A percentile compares a stretch with the other conserved stretches of the same genome.
phyloP scores from a whole-genome alignment of 2,113 vertebrate species.

The Mystacornis crossleyi region DNA sequence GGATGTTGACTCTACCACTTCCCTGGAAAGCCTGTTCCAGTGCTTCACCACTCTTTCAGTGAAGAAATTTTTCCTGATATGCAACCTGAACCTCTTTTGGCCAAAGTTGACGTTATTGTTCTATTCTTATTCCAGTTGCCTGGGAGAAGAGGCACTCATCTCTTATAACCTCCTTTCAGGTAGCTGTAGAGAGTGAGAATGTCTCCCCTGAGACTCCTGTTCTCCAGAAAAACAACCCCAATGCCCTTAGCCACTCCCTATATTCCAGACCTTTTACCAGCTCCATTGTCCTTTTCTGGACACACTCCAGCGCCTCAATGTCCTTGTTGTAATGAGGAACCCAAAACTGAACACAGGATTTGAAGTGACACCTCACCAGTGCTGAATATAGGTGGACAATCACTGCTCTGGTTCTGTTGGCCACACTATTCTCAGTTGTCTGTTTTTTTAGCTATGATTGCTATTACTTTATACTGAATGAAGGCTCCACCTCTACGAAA shows the following conservation, averaged over 20 bases:
- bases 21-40: background rate
- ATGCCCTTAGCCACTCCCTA: background rate
- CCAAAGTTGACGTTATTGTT: background rate
- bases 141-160: background rate
- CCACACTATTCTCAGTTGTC: rapidly evolving
- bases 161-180: background rate
- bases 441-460: background rate
- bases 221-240: background rate
- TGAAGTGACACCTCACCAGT: background rate
- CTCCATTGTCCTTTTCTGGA: background rate
- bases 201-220: background rate
- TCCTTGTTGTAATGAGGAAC: background rate
- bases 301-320: background rate
- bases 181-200: background rate
- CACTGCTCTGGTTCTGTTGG: background rate
- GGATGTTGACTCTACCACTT: background rate
- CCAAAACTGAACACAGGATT: background rate
- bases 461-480: background rate
- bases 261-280: background rate
- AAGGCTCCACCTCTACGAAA: rapidly evolving
- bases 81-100: background rate
- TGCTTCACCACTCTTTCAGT: background rate
- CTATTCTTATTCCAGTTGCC: background rate
- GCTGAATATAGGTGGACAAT: background rate
- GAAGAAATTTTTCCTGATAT: background rate